A percentile compares a stretch with the other conserved stretches of the same genome.
phyloP scores from a whole-genome alignment of 2,888 invertebrate genomes.

The Spodoptera littoralis region DNA sequence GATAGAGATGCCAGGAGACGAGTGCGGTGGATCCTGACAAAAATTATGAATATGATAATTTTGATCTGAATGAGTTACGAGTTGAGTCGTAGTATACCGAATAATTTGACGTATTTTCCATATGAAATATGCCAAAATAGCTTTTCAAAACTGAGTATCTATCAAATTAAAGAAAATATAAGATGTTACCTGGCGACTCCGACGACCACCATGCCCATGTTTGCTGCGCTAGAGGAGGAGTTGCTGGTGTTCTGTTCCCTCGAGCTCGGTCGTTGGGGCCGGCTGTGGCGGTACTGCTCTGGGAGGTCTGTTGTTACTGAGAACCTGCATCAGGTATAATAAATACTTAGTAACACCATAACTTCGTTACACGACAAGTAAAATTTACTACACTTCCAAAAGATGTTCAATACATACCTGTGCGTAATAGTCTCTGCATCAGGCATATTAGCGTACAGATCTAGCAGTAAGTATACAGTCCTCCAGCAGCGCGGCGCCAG shows the following conservation, averaged over 20 bases:
- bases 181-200: slow-evolving; percentile 90
- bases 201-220: slow-evolving; percentile 93
- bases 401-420: slow-evolving; percentile 73
- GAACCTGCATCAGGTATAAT: slow-evolving; percentile 78
- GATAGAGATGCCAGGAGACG: slow-evolving; percentile 96
- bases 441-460: slow-evolving; percentile 97
- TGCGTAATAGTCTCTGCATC: slow-evolving; percentile 97
- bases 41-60: neutral
- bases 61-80: too few species aligned
- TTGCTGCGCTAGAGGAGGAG: slow-evolving; percentile 87
- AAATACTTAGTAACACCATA: too few species aligned
- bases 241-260: slow-evolving; percentile 80
- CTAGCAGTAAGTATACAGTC: slow-evolving; percentile 96
- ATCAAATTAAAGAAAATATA: too few species aligned
- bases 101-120: neutral
- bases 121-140: too few species aligned
- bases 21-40: slow-evolving; percentile 93
- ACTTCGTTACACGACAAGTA: neutral
- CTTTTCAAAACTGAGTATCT: too few species aligned
- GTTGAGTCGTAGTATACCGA: neutral
- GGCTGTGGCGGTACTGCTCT: slow-evolving; percentile 90
- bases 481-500: slow-evolving; percentile 96
- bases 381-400: neutral
- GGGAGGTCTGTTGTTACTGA: slow-evolving; percentile 92
- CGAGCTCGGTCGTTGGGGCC: slow-evolving; percentile 71